Percentiles rank a stretch among this genome's conserved stretches.
These are phyloP conservation scores for Cyprinodon tularosa DNA, from an alignment of 2,113 vertebrate species.

Conservation along the genomic window DNA sequence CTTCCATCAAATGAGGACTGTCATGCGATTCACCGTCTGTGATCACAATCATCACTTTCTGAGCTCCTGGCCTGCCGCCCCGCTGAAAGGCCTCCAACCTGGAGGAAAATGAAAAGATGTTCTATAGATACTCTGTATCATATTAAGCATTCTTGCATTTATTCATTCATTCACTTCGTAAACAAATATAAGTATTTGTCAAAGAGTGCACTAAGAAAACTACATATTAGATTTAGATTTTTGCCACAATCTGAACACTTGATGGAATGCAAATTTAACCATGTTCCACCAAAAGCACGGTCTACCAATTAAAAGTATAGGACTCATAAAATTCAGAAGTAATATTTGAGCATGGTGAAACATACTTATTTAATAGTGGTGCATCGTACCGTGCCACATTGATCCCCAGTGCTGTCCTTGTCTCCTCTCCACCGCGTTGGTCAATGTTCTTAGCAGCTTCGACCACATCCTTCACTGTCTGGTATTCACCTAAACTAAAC, in stretches of 20 bases:
- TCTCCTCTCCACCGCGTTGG: constrained; percentile 94
- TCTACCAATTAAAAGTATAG: background rate
- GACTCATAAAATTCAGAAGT: background rate
- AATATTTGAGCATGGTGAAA: background rate
- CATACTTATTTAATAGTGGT: background rate
- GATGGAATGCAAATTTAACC: background rate
- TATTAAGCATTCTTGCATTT: background rate
- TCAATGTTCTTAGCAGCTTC: constrained; percentile 88
- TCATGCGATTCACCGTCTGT: constrained; percentile 97
- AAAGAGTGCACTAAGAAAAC: background rate
- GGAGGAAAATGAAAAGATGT: background rate
- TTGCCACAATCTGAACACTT: background rate
- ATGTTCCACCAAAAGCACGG: background rate
- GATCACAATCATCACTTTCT: constrained; percentile 98
- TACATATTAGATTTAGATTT: too few relatives aligned
- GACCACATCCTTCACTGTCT: constrained; percentile 89
- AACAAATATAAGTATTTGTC: background rate
- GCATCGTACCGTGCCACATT: constrained; percentile 86
- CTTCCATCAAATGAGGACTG: constrained; percentile 88
- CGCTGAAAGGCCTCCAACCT: constrained; percentile 87
- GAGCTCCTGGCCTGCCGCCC: constrained; percentile 90
- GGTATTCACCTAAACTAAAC: constrained; percentile 90
- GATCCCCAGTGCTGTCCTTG: constrained; percentile 92
- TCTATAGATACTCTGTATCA: background rate
- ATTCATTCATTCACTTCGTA: background rate